A percentile compares a stretch with the other conserved stretches of the same genome.
Conservation (phyloP, 1,140 invertebrate genomes). For the Oryzaephilus surinamensis region DNA sequence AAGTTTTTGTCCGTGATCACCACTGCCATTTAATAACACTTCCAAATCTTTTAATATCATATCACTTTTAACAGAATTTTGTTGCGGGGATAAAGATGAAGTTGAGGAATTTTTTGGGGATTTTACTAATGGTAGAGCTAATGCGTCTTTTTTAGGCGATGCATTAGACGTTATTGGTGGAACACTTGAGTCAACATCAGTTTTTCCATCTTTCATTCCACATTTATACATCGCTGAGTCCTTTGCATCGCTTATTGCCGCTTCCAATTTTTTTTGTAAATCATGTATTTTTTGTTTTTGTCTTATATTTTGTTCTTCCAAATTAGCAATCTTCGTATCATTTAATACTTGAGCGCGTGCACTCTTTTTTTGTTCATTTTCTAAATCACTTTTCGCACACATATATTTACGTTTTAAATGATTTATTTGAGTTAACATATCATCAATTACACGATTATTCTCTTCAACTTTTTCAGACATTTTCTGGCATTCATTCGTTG, state of each 20-base stretch:
- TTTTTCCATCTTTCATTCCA: conserved; percentile 22
- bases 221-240: no score
- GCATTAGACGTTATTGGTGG: not conserved
- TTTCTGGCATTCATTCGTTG: no score
- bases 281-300: conserved; percentile 3
- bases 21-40: not conserved
- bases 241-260: conserved; percentile 16
- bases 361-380: no score
- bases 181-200: conserved; percentile 27
- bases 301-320: conserved; percentile 8
- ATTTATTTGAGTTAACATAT: no score
- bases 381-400: no score
- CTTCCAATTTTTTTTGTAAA: conserved; percentile 9
- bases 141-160: conserved; percentile 20
- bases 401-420: no score
- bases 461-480: no score
- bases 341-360: no score
- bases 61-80: not conserved
- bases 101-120: not conserved
- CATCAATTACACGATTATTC: no score
- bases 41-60: not conserved
- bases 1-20: not conserved
- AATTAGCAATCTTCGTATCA: no score
- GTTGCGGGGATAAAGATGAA: not conserved
- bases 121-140: not conserved